Evolutionary conservation across 2,888 invertebrate genomes (phyloP), one percentile per base, ranked within the genome.

Genomic region (Polydrusus tereticollis): DNA sequence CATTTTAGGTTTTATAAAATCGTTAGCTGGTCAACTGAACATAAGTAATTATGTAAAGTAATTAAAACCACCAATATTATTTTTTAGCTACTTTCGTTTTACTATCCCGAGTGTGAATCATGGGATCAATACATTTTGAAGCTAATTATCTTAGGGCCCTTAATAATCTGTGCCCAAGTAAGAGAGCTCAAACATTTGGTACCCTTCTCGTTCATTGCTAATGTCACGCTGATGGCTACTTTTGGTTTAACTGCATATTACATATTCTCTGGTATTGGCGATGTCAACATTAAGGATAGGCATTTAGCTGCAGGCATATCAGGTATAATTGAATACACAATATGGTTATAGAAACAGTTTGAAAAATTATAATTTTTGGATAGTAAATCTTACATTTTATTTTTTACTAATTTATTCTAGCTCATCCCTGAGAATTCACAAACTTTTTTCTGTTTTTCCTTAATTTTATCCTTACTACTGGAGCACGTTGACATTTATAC

Each of bases 201-300:
- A 3, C 96, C 96, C 0, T 94, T 97, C 84, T 97, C 98, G 0
- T 89, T 93, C 66, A 85, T 95, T 36, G 98, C 98, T 50, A 98
- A 98, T 82, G 77, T 93, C 0, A 90, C 94, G 72, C 92, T 97
- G 81, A 87, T 94, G 0, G 85, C 81, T 0, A 83, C 95, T 0
- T 92, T 98, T 77, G 88, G 87, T 4, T 92, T 98, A 76, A 95
- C 95, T 0, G 89, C 96, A 80, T 94, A 94, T 82, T 96, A 94
- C 83, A 89, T 96, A 83, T 92, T 96, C 82, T 88, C 87, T 55
- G 89, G 88, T 18, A 71, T 79, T 12, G 71, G 74, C 10, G 74
- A 79, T 2, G 74, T 69, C 10, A 72, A 43, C 87, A 87, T 75
- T 80, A 89, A 3, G 70, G 87, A 76, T 86, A 85, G 43, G 79